phyloP scores from a whole-genome alignment of 2,888 invertebrate species.

The Volucella inanis region DNA sequence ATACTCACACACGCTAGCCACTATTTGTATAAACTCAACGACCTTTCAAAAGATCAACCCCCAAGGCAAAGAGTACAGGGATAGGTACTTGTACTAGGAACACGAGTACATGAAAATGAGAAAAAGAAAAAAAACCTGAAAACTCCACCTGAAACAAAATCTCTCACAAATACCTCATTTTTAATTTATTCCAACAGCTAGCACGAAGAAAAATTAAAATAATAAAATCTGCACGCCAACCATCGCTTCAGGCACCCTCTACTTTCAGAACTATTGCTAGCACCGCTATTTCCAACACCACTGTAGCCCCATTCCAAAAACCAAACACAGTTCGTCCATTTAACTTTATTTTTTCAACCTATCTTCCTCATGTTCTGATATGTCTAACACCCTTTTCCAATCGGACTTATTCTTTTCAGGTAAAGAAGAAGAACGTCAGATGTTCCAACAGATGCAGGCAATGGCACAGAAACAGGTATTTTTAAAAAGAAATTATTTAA shows the following conservation, averaged over 20 bases:
- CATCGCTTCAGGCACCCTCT: conserved; percentile 22
- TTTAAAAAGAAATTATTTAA: conserved; percentile 19
- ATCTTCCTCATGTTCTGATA: conserved; percentile 1
- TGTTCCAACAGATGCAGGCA: conserved; percentile 98
- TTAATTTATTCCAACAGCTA: conserved; percentile 54
- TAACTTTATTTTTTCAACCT: conserved; percentile 40
- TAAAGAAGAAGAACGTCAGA: conserved; percentile 97
- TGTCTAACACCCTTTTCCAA: conserved; percentile 65
- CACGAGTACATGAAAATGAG: too few species aligned
- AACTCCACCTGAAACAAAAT: conserved; percentile 25
- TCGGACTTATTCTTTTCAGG: conserved; percentile 84
- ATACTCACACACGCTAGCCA: not conserved
- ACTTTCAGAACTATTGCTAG: conserved; percentile 41
- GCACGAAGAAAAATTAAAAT: conserved; percentile 15
- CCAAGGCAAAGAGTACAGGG: not conserved
- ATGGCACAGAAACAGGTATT: conserved; percentile 97
- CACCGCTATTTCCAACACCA: conserved; percentile 5
- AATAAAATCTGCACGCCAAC: conserved; percentile 54
- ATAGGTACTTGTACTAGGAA: too few species aligned
- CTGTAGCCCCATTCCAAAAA: too few species aligned
- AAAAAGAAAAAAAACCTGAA: conserved; percentile 15
- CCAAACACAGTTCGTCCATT: conserved; percentile 16
- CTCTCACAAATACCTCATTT: conserved; percentile 38
- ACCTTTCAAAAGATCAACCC: conserved; percentile 50
- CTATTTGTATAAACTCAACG: conserved; percentile 51